Evolutionary conservation across 2,113 vertebrate genomes (phyloP).

Genomic region (Triplophysa rosa): DNA sequence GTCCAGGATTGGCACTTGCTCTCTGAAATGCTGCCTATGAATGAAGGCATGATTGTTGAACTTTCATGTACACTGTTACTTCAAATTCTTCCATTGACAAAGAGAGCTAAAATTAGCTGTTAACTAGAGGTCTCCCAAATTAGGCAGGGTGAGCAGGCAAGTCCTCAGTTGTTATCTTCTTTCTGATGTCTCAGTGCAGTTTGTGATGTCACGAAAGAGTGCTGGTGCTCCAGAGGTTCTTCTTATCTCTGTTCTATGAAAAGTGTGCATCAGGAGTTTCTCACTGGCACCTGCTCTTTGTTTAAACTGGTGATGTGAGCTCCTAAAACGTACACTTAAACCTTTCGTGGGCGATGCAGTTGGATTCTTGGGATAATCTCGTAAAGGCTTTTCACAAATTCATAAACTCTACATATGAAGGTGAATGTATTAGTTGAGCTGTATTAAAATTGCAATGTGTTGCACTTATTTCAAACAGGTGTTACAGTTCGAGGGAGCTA

Average conservation of each 20-base stretch:
- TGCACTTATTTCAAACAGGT: background rate
- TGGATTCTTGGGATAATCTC: conserved; percentile 20
- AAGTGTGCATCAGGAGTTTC: conserved; percentile 27
- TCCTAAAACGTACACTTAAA: background rate
- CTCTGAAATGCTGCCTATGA: background rate
- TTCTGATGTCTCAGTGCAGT: conserved; percentile 22
- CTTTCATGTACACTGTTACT: conserved; percentile 33
- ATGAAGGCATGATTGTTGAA: conserved; percentile 36
- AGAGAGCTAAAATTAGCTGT: conserved; percentile 56
- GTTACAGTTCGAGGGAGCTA: background rate
- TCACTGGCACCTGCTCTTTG: conserved; percentile 29
- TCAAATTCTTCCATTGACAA: conserved; percentile 54
- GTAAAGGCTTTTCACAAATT: background rate
- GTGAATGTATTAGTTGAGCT: background rate
- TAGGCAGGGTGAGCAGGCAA: conserved; percentile 39
- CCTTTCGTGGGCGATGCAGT: background rate
- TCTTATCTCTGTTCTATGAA: conserved; percentile 46
- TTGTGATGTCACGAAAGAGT: conserved; percentile 22
- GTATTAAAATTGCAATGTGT: background rate
- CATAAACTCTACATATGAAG: too few species aligned
- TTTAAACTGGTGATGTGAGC: background rate
- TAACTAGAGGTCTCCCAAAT: conserved; percentile 56
- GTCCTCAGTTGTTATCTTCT: conserved; percentile 51
- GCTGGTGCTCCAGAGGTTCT: background rate
- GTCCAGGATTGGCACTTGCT: background rate